Base-by-base conservation (phyloP, 2,797 vertebrate genomes). In the Gymnopithys bicolor region DNA sequence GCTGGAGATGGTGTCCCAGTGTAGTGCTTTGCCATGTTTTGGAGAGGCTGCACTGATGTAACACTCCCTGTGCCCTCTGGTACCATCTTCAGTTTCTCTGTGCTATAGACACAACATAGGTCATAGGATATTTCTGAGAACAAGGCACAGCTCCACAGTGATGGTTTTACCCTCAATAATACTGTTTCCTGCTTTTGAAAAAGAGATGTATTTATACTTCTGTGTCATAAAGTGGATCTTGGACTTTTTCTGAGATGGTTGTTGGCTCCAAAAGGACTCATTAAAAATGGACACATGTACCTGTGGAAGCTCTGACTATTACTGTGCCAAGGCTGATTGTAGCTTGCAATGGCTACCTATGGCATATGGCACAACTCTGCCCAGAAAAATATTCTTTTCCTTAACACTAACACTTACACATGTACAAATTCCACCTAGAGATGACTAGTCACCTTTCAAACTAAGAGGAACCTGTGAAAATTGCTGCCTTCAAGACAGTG, bases 11-110 rank as follows among this genome's bases (percentile, higher is more conserved):
- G 18, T 78, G 43, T 11, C 39, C 35, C 10, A 10, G 37, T 1
- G 0, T 0, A 1, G 46, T 45, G 39, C 66, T 58, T n/a, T 1
- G 4, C 13, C 3, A 0, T 15, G 45, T 6, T 84, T 45, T 7
- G 4, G 27, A 68, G 33, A 53, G 22, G 18, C 70, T 79, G 35
- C 10, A 4, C 67, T 89, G 63, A 32, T 63, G 22, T 24, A 55
- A 23, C 4, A 4, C 7, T 66, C 37, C 30, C 41, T 37, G 28
- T 5, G 3, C n/a, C n/a, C 16, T 27, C 25, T 55, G 43, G 33
- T 62, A 41, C 25, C 3, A 0, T 12, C 51, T 75, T 15, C 5
- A 1, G 22, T 39, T 88, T 83, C 69, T 53, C 70, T 45, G 18
- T 25, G 58, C 58, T 64, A 3, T 0, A 51, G 27, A 43, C 39